These are phyloP conservation scores for Stenodema calcarata DNA, from an alignment of 2,888 invertebrate genomes.

Conservation along the genomic window DNA sequence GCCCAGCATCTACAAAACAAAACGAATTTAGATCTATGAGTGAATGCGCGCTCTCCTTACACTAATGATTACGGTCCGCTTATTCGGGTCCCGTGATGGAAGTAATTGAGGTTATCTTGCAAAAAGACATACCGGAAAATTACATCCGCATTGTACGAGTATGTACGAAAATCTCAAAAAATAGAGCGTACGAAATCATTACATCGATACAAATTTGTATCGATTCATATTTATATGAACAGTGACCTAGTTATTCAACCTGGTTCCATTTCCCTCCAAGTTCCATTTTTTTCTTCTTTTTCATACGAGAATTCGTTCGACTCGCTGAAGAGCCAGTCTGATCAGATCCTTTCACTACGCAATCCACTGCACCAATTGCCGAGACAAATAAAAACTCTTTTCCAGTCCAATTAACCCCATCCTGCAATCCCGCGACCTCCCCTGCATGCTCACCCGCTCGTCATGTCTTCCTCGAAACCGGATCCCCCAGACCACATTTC, in stretches of 20 bases:
- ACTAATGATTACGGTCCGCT: too few relatives aligned
- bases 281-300: background rate
- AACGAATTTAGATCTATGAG: too few relatives aligned
- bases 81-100: too few relatives aligned
- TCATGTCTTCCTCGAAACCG: background rate
- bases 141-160: too few relatives aligned
- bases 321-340: background rate
- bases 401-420: background rate
- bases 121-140: too few relatives aligned
- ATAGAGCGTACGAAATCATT: background rate
- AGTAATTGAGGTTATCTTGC: too few relatives aligned
- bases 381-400: slow-evolving; percentile 2
- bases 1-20: too few relatives aligned
- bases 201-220: background rate
- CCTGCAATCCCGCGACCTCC: background rate
- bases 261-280: background rate
- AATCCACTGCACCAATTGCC: background rate
- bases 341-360: background rate
- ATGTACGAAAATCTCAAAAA: too few relatives aligned
- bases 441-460: background rate
- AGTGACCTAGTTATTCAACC: background rate
- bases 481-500: background rate
- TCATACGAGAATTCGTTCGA: background rate
- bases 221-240: too few relatives aligned
- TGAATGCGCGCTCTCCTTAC: too few relatives aligned